Conservation (phyloP, 2,888 invertebrate species). For the Drosophila meridionalis region DNA sequence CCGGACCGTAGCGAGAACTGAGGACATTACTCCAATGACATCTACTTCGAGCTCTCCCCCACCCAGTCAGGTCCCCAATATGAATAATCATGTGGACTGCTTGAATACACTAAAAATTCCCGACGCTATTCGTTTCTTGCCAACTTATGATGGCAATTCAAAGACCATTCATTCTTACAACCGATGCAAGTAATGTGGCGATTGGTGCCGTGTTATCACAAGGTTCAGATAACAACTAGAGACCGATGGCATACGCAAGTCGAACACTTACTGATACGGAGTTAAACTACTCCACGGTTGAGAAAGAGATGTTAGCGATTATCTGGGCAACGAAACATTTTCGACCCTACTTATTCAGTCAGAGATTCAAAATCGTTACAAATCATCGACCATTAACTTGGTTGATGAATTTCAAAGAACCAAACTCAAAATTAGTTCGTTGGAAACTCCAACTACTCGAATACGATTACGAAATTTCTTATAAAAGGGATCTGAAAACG, state of each 20-base stretch:
- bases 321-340: constrained; percentile 59
- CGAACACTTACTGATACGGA: constrained; percentile 13
- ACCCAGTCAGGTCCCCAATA: no score
- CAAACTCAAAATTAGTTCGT: neutral
- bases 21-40: no score
- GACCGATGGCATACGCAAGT: constrained; percentile 27
- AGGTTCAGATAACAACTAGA: neutral
- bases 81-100: no score
- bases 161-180: no score
- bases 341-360: constrained; percentile 79
- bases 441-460: neutral
- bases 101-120: no score
- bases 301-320: constrained; percentile 29
- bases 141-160: no score
- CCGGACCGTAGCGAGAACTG: no score
- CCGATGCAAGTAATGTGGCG: constrained; percentile 16
- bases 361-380: constrained; percentile 80
- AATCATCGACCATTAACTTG: constrained; percentile 66
- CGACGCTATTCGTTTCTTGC: no score
- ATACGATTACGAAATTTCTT: neutral
- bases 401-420: neutral
- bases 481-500: neutral
- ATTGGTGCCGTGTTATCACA: constrained; percentile 20
- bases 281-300: constrained; percentile 13
- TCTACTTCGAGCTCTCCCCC: no score